Evolutionary conservation across 1,140 invertebrate genomes (phyloP).

Genomic region (Potamilus streckersoni): DNA sequence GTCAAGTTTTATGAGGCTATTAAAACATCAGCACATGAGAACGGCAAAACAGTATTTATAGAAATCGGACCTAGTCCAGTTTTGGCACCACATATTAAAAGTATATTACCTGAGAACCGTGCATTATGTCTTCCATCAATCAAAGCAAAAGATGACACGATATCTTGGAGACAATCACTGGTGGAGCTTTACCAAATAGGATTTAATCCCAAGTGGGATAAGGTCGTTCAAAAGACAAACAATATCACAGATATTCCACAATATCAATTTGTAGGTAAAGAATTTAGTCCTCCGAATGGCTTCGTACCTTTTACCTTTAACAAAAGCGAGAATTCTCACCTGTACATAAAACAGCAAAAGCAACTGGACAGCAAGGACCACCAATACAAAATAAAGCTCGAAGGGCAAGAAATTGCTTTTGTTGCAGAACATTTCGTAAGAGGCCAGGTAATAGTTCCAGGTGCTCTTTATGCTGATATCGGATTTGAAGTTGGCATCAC

Average conservation of each 20-base stretch:
- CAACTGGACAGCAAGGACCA: not conserved
- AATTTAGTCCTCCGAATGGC: no score
- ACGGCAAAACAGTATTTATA: conserved; percentile 22
- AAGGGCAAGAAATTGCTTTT: conserved; percentile 9
- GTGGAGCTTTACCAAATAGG: conserved; percentile 32
- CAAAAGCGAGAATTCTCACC: not conserved
- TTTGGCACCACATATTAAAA: conserved; percentile 17
- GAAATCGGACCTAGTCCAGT: conserved; percentile 39
- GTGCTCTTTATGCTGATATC: conserved; percentile 23
- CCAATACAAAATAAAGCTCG: conserved; percentile 4
- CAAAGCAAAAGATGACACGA: conserved; percentile 9
- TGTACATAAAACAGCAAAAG: conserved; percentile 6
- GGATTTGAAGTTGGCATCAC: conserved; percentile 19
- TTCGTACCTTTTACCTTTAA: no score
- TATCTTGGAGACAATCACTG: conserved; percentile 16
- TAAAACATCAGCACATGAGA: not conserved
- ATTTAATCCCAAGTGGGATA: conserved; percentile 28
- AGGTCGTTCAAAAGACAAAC: conserved; percentile 2
- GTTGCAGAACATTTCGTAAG: conserved; percentile 27
- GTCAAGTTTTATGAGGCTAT: conserved; percentile 31
- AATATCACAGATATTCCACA: conserved; percentile 5
- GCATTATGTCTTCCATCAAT: conserved; percentile 23
- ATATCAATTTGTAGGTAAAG: conserved; percentile 5
- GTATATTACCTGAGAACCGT: conserved; percentile 16
- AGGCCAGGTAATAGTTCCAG: conserved; percentile 13